These are phyloP conservation scores for Tethya wilhelma DNA, from an alignment of 37 sponge, comb jelly and placozoan genomes.

Conservation along the genomic window DNA sequence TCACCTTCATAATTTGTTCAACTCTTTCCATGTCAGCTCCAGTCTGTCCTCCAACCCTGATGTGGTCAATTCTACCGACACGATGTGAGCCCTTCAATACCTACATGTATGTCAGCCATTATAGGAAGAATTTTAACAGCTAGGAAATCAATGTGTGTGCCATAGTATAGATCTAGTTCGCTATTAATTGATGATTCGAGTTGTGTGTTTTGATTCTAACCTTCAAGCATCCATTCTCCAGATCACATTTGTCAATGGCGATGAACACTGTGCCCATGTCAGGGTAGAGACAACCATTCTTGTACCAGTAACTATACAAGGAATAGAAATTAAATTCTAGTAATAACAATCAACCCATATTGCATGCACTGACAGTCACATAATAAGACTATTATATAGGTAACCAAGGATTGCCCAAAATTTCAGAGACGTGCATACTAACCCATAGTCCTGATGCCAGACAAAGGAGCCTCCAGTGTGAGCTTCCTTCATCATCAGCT, in stretches of 20 bases:
- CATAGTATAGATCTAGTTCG: no score
- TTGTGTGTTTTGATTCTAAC: no score
- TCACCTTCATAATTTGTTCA: slow-evolving; percentile 61
- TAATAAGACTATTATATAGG: no score
- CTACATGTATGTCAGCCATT: slow-evolving; percentile 35
- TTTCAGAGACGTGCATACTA: background rate
- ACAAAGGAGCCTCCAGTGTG: slow-evolving; percentile 90
- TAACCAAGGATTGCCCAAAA: background rate
- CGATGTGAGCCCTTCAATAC: slow-evolving; percentile 83
- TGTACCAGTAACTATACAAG: slow-evolving; percentile 89
- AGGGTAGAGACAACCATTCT: slow-evolving; percentile 90
- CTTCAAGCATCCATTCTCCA: slow-evolving; percentile 93
- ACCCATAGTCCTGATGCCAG: slow-evolving; percentile 98
- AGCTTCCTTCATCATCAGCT: slow-evolving; percentile 96
- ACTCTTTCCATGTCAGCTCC: slow-evolving; percentile 90
- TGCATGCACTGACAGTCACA: no score
- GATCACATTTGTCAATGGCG: slow-evolving; percentile 85
- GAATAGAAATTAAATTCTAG: no score
- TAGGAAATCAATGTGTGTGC: no score
- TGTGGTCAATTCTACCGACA: slow-evolving; percentile 83
- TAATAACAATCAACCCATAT: no score
- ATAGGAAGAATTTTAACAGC: no score
- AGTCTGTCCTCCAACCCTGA: slow-evolving; percentile 74
- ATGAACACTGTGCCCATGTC: slow-evolving; percentile 90
- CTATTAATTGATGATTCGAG: no score